Base-by-base conservation (phyloP, 2,113 vertebrate genomes). In the Crotalus viridis region DNA sequence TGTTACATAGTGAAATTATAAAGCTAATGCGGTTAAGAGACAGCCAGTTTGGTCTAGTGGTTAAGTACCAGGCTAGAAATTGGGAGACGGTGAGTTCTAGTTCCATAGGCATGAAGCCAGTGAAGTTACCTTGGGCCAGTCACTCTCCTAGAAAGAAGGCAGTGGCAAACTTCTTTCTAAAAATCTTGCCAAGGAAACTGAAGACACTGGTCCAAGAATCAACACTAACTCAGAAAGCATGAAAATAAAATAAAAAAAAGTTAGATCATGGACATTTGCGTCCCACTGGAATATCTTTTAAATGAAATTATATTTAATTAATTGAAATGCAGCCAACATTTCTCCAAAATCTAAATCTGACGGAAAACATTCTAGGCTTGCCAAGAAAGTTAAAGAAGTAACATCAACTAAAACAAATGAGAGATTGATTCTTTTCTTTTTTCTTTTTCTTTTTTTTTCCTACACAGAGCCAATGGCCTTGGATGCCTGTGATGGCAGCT, bases 401-500 rank as follows among this genome's bases (percentile, higher is more conserved):
- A 56, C 95, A 92, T 97, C 95, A 97, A 94, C 90, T 97, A 95
- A 95, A 97, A 43, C 97, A 96, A 96, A 97, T 97, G 95, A 97
- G 97, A 97, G 97, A 97, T 91, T 98, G 97, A 97, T 97, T 98
- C 22, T 87, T 90, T 86, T 87, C 92, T 97, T 97, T 96, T 98
- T 96, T 98, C 97, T 97, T 96, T 39, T 98, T 98, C 96, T 98
- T 97, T 97, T 96, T 95, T 98, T 96, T 98, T 93, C 97, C 97
- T 97, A 96, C 96, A 97, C 98, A 99, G 99, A 99, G 98, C 97
- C 98, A 98, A 97, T 99, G 99, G 99, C 98, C 99, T 98, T 99
- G 99, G 99, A 99, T 99, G 98, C 99, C 99, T 97, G 98, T 99
- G 98, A 98, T 99, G 97, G 99, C 99, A 94, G 98, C 98, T 98